Base-by-base conservation (phyloP, 1,140 invertebrate species). In the Trichogramma pretiosum region DNA sequence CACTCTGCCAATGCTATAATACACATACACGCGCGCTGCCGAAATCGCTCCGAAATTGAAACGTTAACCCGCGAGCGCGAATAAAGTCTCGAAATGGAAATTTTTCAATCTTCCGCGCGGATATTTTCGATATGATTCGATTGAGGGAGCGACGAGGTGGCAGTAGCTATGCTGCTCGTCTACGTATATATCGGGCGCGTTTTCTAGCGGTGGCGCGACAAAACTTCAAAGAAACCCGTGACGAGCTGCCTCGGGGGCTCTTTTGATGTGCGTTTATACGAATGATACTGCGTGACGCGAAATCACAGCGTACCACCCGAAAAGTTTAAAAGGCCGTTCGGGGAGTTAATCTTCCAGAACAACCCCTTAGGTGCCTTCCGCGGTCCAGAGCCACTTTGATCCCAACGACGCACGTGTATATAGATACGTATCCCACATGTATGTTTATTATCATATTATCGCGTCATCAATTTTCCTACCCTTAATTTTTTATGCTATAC, bases 361-460 rank as follows among this genome's bases (percentile, higher is more conserved):
- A 26, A 44, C 41, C 32, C 32, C 40, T 18, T n/a, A 14, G 22
- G 33, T n/a, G 33, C 5, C n/a, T n/a, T n/a, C n/a, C 37, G 23
- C 38, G 9, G 17, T 3, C 11, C n/a, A n/a, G 18, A 21, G 24
- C 35, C 42, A 50, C 42, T 50, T 43, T 50, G 48, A 45, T 50
- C 35, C 19, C 40, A 45, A 45, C 46, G 33, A n/a, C n/a, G n/a
- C n/a, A n/a, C n/a, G n/a, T n/a, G n/a, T n/a, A n/a, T n/a, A n/a
- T n/a, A n/a, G n/a, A n/a, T n/a, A n/a, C n/a, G n/a, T n/a, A n/a
- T n/a, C n/a, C n/a, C n/a, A n/a, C n/a, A n/a, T n/a, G n/a, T n/a
- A n/a, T n/a, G n/a, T n/a, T n/a, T 38, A 40, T 48, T 34, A 48
- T 42, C 46, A 42, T 18, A 48, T 48, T 48, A 48, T 48, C 48